phyloP scores from a whole-genome alignment of 2,888 invertebrate genomes.

The Torymus tubicola region DNA sequence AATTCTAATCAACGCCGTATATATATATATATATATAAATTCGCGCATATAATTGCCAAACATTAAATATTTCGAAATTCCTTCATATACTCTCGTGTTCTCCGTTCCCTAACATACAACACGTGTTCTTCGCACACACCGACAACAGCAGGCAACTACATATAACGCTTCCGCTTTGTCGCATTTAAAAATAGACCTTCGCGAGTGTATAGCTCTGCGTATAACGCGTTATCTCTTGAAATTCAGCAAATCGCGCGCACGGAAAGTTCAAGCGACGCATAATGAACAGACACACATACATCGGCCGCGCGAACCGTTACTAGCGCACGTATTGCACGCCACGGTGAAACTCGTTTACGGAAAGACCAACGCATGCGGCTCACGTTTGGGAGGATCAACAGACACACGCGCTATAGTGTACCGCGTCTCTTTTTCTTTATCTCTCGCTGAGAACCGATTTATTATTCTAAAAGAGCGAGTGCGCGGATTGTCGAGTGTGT shows the following conservation, averaged over 20 bases:
- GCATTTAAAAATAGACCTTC: slow-evolving; percentile 1
- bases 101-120: too few relatives aligned
- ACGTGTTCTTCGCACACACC: too few relatives aligned
- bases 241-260: background rate
- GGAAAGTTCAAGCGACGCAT: too few relatives aligned
- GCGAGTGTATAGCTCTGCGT: background rate
- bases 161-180: background rate
- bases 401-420: background rate
- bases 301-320: slow-evolving; percentile 14
- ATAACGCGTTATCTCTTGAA: background rate
- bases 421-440: slow-evolving; percentile 4
- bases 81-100: too few relatives aligned
- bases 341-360: slow-evolving; percentile 48
- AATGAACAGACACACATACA: too few relatives aligned
- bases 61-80: too few relatives aligned
- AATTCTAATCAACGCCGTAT: too few relatives aligned
- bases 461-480: slow-evolving; percentile 31
- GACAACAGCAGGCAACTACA: too few relatives aligned
- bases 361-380: slow-evolving; percentile 37
- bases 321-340: slow-evolving; percentile 2
- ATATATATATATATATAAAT: too few relatives aligned
- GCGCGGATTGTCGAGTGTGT: too few relatives aligned
- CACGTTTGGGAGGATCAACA: slow-evolving; percentile 41
- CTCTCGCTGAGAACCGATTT: slow-evolving; percentile 29
- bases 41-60: too few relatives aligned